These are phyloP conservation scores for Ricordea florida DNA, from an alignment of 92 coral and sea anemone genomes.

Conservation along the genomic window DNA sequence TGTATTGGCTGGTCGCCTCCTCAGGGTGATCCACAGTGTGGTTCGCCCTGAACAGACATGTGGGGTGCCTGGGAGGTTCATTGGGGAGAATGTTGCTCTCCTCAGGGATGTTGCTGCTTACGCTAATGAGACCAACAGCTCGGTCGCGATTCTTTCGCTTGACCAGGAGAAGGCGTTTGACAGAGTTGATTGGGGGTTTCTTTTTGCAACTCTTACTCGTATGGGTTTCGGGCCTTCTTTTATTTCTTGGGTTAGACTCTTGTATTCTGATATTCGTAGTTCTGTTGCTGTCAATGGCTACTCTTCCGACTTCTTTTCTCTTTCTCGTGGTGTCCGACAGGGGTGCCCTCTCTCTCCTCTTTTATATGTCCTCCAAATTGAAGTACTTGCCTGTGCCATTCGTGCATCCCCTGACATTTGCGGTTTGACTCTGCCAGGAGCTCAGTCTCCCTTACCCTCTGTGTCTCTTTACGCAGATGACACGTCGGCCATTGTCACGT, in stretches of 20 bases:
- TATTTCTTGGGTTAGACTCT: conserved; percentile 26
- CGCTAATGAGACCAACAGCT: not conserved
- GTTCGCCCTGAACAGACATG: conserved; percentile 46
- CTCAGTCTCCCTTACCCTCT: not conserved
- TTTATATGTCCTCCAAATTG: conserved; percentile 27
- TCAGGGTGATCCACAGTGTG: conserved; percentile 3
- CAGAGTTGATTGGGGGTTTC: conserved; percentile 61
- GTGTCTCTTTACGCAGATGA: conserved; percentile 54
- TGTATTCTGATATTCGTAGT: conserved; percentile 32
- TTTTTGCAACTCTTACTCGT: not conserved
- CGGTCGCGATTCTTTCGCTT: conserved; percentile 29
- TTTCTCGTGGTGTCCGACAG: conserved; percentile 60
- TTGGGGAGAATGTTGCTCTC: conserved; percentile 48
- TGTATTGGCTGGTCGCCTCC: conserved; percentile 22
- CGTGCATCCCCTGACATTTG: conserved; percentile 17
- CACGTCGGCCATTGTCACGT: conserved; percentile 30
- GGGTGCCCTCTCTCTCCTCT: conserved; percentile 64
- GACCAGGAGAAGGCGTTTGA: conserved; percentile 70
- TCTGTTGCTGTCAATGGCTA: conserved; percentile 52
- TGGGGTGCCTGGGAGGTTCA: conserved; percentile 51
- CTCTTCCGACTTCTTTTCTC: conserved; percentile 13
- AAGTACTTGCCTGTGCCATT: conserved; percentile 39
- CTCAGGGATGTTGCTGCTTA: conserved; percentile 12
- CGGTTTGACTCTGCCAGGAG: conserved; percentile 17
- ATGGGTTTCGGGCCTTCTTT: conserved; percentile 63